A percentile compares a stretch with the other conserved stretches of the same genome.
phyloP scores from a whole-genome alignment of 2,888 invertebrate genomes.

The Euzophera pinguis region DNA sequence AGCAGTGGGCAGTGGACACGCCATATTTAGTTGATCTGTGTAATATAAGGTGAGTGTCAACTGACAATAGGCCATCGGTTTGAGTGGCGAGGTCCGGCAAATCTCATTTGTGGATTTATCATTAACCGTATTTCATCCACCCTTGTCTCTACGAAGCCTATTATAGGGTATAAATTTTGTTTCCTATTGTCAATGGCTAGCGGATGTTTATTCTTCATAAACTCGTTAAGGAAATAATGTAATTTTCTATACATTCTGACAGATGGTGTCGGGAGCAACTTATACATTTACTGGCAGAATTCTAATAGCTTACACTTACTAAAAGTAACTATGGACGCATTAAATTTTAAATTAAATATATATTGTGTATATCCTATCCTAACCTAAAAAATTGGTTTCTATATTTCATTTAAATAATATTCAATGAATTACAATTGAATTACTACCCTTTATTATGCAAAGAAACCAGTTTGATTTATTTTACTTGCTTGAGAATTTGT shows the following conservation, averaged over 20 bases:
- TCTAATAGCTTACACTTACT: too few species aligned
- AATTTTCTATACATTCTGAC: background rate
- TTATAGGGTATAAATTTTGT: constrained; percentile 75
- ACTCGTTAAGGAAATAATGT: constrained; percentile 30
- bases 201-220: constrained; percentile 63
- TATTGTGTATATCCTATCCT: too few species aligned
- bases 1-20: constrained; percentile 41
- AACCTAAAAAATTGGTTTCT: too few species aligned
- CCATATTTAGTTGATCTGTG: constrained; percentile 57
- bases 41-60: constrained; percentile 74
- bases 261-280: background rate
- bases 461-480: too few species aligned
- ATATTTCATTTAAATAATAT: too few species aligned
- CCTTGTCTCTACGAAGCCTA: constrained; percentile 68
- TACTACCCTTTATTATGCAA: too few species aligned
- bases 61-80: constrained; percentile 69
- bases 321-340: too few species aligned
- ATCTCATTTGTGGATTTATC: constrained; percentile 80
- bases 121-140: constrained; percentile 77
- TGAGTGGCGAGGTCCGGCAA: constrained; percentile 76
- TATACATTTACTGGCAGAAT: background rate
- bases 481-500: too few species aligned
- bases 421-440: too few species aligned
- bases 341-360: too few species aligned
- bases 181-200: constrained; percentile 61